Conservation (phyloP, 2,113 vertebrate species). For the Prochilodus magdalenae region DNA sequence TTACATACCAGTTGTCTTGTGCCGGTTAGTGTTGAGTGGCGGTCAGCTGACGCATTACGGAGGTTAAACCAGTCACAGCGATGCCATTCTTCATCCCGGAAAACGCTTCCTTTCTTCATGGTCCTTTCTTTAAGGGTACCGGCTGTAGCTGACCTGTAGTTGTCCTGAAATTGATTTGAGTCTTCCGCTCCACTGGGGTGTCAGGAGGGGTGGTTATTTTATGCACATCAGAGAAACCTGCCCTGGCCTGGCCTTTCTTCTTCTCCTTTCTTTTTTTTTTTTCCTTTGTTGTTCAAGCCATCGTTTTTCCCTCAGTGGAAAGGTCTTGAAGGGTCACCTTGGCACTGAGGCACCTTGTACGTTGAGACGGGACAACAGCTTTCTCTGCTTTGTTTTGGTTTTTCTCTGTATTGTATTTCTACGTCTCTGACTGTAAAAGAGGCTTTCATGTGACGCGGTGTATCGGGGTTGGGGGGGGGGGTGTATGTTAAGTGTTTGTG, state of each 20-base stretch:
- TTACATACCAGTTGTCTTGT: slow-evolving; percentile 27
- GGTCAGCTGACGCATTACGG: not conserved
- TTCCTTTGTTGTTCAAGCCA: not conserved
- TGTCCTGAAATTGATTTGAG: not conserved
- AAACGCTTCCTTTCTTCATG: not conserved
- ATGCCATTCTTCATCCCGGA: not conserved
- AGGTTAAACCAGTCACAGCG: not conserved
- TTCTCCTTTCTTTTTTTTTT: not conserved
- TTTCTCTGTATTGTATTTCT: not conserved
- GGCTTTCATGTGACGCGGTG: slow-evolving; percentile 11
- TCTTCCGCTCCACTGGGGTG: not conserved
- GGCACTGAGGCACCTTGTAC: slow-evolving; percentile 9
- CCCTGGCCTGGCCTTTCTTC: not conserved
- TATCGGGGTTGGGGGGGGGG: no score
- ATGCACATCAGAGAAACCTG: not conserved
- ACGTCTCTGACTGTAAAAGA: slow-evolving; percentile 20
- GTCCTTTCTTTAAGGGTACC: not conserved
- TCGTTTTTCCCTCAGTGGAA: slow-evolving; percentile 13
- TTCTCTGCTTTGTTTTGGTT: not conserved
- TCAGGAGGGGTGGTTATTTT: not conserved
- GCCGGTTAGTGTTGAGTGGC: not conserved
- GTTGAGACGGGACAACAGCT: slow-evolving; percentile 27
- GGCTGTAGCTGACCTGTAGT: not conserved
- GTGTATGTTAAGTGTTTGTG: not conserved
- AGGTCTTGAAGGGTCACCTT: slow-evolving; percentile 20